Evolutionary conservation across 2,888 invertebrate genomes (phyloP).

Genomic region (Theretra japonica): DNA sequence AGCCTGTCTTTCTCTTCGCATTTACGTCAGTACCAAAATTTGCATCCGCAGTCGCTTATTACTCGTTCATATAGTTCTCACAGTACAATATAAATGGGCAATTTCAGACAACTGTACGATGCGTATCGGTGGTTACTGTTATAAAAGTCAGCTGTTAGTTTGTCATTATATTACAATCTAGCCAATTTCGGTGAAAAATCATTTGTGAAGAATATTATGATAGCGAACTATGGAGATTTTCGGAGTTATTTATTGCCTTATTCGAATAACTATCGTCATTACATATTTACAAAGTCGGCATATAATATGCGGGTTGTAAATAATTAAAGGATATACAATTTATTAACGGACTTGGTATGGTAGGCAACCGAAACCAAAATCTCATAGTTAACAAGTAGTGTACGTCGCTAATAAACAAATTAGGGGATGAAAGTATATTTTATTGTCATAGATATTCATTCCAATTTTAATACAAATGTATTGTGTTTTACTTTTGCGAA

Average conservation of each 20-base stretch:
- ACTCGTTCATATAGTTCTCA: constrained; percentile 12
- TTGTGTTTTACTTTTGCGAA: not conserved
- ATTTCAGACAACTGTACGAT: constrained; percentile 35
- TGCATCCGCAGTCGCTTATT: constrained; percentile 12
- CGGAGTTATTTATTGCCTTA: no score
- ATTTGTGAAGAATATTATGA: no score
- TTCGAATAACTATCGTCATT: no score
- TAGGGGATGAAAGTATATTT: no score
- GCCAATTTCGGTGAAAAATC: not conserved
- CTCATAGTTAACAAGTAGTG: no score
- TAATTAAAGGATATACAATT: no score
- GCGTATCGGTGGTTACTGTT: not conserved
- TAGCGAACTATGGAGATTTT: no score
- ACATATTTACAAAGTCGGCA: not conserved
- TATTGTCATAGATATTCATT: no score
- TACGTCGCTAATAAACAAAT: no score
- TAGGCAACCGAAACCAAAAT: no score
- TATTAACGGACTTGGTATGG: no score
- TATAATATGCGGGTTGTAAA: not conserved
- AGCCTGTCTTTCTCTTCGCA: not conserved
- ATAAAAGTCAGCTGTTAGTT: not conserved
- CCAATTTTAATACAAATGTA: no score
- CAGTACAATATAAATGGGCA: constrained; percentile 36
- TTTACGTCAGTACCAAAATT: constrained; percentile 2
- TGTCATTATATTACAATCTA: not conserved